phyloP scores from a whole-genome alignment of 2,797 vertebrate genomes.

The Mareca strepera region DNA sequence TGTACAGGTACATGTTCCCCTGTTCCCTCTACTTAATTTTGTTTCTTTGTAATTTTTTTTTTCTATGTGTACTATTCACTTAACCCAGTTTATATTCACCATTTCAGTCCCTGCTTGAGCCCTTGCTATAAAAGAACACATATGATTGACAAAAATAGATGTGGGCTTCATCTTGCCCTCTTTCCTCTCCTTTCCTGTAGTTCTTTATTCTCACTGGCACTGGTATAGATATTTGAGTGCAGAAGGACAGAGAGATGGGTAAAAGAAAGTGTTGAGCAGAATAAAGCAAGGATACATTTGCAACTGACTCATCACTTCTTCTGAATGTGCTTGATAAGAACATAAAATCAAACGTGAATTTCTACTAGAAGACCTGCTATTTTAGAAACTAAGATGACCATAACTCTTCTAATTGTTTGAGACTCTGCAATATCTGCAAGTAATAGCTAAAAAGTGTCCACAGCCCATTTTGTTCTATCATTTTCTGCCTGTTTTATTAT shows the following conservation, averaged over 20 bases:
- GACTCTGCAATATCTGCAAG: not conserved
- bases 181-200: not conserved
- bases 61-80: not conserved
- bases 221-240: not conserved
- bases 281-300: not conserved
- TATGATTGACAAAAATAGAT: not conserved
- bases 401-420: not conserved
- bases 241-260: not conserved
- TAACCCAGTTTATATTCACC: not conserved
- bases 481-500: not conserved
- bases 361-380: not conserved
- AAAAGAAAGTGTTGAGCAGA: not conserved
- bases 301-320: not conserved
- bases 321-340: not conserved
- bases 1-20: not conserved
- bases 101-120: not conserved
- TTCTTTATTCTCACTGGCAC: not conserved
- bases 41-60: not conserved
- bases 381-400: not conserved
- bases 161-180: not conserved
- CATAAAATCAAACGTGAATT: not conserved
- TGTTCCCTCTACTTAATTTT: not conserved
- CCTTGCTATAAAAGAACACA: not conserved
- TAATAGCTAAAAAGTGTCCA: not conserved
- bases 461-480: not conserved